Evolutionary conservation across 2,113 vertebrate genomes (phyloP).

Genomic region (Hepsetus odoe): DNA sequence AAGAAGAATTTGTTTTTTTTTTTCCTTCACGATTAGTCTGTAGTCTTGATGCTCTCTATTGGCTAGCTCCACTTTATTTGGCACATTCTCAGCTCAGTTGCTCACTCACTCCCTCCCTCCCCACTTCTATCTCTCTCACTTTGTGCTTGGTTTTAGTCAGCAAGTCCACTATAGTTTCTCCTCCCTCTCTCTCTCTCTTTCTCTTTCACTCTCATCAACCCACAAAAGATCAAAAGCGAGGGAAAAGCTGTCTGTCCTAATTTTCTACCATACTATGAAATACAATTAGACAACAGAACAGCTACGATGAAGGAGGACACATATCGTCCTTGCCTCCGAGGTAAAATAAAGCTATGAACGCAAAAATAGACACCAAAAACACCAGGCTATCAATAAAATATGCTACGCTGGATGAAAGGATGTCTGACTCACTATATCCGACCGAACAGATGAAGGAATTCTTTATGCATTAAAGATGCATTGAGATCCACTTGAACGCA

Average conservation of each 20-base stretch:
- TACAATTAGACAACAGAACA: not conserved
- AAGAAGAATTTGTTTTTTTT: no score
- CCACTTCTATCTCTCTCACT: not conserved
- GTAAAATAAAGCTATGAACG: not conserved
- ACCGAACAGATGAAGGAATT: conserved; percentile 27
- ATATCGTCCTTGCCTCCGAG: not conserved
- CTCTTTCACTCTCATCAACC: not conserved
- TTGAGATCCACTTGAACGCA: conserved; percentile 26
- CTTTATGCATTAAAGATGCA: conserved; percentile 35
- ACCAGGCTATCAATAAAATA: conserved; percentile 44
- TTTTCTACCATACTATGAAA: conserved; percentile 14
- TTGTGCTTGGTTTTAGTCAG: not conserved
- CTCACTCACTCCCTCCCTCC: not conserved
- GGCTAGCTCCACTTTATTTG: no score
- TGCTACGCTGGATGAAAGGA: not conserved
- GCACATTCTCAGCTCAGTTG: not conserved
- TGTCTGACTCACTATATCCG: not conserved
- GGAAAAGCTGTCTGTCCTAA: conserved; percentile 2
- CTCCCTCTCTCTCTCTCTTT: not conserved
- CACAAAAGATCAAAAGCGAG: conserved; percentile 6
- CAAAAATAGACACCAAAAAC: conserved; percentile 28
- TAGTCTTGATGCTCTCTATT: no score
- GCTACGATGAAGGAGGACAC: conserved; percentile 3
- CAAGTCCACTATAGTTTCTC: not conserved
- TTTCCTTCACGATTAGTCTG: no score